Percentiles rank a stretch among this genome's conserved stretches.
Evolutionary conservation across 2,113 vertebrate genomes (phyloP).

Genomic region (Chamaea fasciata): DNA sequence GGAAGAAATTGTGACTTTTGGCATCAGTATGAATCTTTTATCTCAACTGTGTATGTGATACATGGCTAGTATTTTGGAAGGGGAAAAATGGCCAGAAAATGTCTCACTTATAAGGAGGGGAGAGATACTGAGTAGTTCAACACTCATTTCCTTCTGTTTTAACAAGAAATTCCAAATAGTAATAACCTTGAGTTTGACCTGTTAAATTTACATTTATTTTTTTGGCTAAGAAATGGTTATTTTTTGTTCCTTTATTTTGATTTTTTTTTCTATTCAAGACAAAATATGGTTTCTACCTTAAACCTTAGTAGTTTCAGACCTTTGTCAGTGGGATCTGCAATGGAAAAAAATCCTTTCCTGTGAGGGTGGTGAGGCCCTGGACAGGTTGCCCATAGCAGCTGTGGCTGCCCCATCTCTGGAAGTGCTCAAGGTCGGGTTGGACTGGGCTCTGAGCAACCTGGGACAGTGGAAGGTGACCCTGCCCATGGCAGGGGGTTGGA

Average conservation of each 20-base stretch:
- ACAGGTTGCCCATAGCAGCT: not conserved
- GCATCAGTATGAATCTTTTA: not conserved
- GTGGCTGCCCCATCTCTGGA: not conserved
- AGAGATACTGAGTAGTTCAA: not conserved
- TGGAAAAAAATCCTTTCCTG: not conserved
- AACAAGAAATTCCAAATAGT: not conserved
- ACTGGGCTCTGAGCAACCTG: not conserved
- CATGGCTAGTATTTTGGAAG: not conserved
- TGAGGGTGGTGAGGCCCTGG: not conserved
- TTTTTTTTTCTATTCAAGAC: not conserved
- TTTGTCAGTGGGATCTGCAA: not conserved
- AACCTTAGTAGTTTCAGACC: not conserved
- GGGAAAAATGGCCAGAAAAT: not conserved
- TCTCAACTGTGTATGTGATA: not conserved
- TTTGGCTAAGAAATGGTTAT: not conserved
- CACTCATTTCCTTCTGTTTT: not conserved
- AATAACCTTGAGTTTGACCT: not conserved
- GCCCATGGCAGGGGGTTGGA: not conserved
- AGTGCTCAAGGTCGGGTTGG: not conserved
- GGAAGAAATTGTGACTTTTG: not conserved
- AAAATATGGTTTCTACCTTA: not conserved
- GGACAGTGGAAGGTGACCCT: not conserved
- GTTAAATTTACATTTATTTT: not conserved
- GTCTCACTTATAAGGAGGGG: not conserved
- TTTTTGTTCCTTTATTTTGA: not conserved